Evolutionary conservation across 2,797 vertebrate genomes (phyloP), one percentile per base, ranked within the genome.

Genomic region (Dendrocincla fuliginosa): DNA sequence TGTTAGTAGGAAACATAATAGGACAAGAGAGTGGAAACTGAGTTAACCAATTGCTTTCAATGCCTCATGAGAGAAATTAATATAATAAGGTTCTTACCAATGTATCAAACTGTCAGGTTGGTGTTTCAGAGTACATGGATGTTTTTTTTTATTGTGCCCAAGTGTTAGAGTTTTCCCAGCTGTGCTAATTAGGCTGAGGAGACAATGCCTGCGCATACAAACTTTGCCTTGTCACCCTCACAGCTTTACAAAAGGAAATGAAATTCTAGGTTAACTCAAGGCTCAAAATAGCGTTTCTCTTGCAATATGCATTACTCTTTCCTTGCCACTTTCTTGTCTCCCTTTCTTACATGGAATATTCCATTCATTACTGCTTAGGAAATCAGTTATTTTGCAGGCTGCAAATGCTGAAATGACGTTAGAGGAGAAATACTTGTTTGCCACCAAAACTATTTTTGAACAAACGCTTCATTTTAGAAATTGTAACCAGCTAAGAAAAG

Each of bases 301-400:
- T 95, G 95, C 93, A 95, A 96, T 95, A 96, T 96, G 94, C 91
- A 94, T 94, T 96, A 87, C 93, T 94, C 77, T 79, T 84, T 81
- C 52, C 80, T 95, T 87, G 75, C 90, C 96, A 73, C 91, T 97
- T 95, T 97, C 87, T 88, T 30, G 96, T 97, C 97, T 98, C 97
- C 97, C 96, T 94, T 56, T 95, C 97, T 75, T 96, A 95, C 92
- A 93, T 98, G 98, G 98, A 98, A 97, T 98, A 97, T 97, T 98
- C 98, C 98, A 97, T 97, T 98, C 97, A 97, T 98, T 97, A 96
- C 97, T 96, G 98, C 94, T 89, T 94, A 89, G 97, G 97, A 98
- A 97, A 98, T 98, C 97, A 94, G 97, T 97, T 94, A 96, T 97
- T 97, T 98, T 98, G 92, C 96, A 97, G 94, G 86, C 97, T 97